Evolutionary conservation across 2,113 vertebrate species (phyloP).

Genomic region (Scartelaos histophorus): DNA sequence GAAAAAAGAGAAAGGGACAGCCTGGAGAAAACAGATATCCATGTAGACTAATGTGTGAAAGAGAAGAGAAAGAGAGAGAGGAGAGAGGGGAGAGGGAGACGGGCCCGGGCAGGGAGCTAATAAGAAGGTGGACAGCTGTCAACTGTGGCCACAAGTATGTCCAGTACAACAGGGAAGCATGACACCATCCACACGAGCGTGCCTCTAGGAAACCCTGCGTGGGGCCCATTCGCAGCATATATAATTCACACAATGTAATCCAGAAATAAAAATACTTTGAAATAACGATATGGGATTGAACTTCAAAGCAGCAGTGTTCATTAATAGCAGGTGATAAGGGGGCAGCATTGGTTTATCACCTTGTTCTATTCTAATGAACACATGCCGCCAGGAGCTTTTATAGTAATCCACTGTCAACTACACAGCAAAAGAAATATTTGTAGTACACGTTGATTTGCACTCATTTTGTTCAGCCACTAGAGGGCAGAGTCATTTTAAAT

Average conservation of each 20-base stretch:
- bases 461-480: constrained; percentile 43
- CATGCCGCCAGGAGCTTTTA: constrained; percentile 31
- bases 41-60: constrained; percentile 14
- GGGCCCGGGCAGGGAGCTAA: constrained; percentile 36
- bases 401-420: constrained; percentile 47
- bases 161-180: constrained; percentile 16
- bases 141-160: constrained; percentile 31
- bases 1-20: constrained; percentile 33
- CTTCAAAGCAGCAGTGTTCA: not conserved
- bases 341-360: constrained; percentile 54
- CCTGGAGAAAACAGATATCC: constrained; percentile 7
- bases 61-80: not conserved
- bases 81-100: too few species aligned
- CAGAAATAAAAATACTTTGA: not conserved
- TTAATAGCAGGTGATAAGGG: constrained; percentile 29
- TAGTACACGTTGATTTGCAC: not conserved
- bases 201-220: constrained; percentile 18
- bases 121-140: constrained; percentile 59
- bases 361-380: constrained; percentile 57
- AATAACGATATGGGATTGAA: not conserved
- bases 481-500: constrained; percentile 38
- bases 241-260: not conserved
- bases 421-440: not conserved
- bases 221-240: not conserved
- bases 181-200: constrained; percentile 43